These are phyloP conservation scores for Drosophila obscura DNA, from an alignment of 1,140 invertebrate species.

Conservation along the genomic window DNA sequence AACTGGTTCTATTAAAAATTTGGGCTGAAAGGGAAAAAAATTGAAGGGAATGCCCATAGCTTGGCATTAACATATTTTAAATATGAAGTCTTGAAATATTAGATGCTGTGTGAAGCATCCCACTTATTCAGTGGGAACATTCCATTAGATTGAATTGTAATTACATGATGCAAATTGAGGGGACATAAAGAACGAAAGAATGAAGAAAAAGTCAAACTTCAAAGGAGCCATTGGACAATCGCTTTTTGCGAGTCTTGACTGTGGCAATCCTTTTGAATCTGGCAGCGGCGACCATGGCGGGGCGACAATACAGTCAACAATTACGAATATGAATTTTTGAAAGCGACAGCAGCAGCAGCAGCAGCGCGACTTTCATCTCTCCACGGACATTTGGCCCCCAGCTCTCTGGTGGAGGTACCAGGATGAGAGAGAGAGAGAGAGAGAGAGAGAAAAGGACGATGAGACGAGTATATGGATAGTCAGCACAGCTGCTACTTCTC, in stretches of 20 bases:
- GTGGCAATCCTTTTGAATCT: constrained; percentile 40
- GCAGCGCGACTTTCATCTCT: constrained; percentile 51
- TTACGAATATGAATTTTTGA: constrained; percentile 83
- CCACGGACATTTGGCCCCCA: constrained; percentile 24
- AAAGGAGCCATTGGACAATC: constrained; percentile 18
- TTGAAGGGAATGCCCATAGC: no score
- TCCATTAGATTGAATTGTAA: background rate
- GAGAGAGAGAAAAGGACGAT: background rate
- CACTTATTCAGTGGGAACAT: no score
- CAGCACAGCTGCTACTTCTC: constrained; percentile 46
- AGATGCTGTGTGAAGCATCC: no score
- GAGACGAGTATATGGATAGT: constrained; percentile 17
- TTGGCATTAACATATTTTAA: no score
- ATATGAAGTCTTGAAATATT: no score
- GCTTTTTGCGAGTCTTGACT: constrained; percentile 46
- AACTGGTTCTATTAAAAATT: no score
- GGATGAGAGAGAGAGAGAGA: background rate
- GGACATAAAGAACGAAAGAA: no score
- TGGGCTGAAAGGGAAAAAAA: no score
- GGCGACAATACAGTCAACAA: constrained; percentile 81
- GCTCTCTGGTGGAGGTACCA: background rate
- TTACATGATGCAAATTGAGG: background rate
- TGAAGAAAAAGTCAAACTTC: background rate
- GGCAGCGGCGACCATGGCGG: constrained; percentile 10
- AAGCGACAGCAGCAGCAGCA: constrained; percentile 56